A percentile compares a stretch with the other conserved stretches of the same genome.
phyloP scores from a whole-genome alignment of 2,113 vertebrate species.

The Apeltes quadracus region DNA sequence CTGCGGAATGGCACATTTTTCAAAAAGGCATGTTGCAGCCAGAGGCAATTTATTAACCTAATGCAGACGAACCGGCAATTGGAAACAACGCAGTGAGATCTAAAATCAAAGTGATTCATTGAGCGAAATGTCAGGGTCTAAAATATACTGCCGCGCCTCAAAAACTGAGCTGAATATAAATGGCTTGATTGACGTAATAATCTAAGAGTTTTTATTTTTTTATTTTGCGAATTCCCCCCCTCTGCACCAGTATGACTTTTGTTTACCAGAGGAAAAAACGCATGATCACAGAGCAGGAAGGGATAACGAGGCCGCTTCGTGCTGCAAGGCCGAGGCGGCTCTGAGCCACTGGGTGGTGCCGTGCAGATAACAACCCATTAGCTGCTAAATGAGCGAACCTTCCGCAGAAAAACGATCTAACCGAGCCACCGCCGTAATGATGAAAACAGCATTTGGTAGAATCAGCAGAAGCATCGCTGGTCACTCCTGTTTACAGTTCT shows the following conservation, averaged over 20 bases:
- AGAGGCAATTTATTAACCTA: constrained; percentile 29
- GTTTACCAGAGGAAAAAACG: constrained; percentile 23
- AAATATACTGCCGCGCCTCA: constrained; percentile 26
- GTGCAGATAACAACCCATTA: constrained; percentile 50
- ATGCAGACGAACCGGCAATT: constrained; percentile 41
- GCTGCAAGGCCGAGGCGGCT: constrained; percentile 42
- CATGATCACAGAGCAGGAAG: constrained; percentile 31
- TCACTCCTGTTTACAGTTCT: constrained; percentile 11
- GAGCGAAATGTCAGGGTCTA: constrained; percentile 50
- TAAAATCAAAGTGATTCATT: constrained; percentile 41
- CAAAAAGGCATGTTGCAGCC: constrained; percentile 8
- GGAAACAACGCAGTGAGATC: constrained; percentile 44
- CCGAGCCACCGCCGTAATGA: constrained; percentile 10
- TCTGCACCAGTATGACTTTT: constrained; percentile 14
- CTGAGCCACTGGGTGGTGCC: constrained; percentile 58
- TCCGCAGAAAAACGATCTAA: constrained; percentile 18
- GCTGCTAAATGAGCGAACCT: constrained; percentile 32
- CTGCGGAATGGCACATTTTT: constrained; percentile 8
- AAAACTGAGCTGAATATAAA: constrained; percentile 46
- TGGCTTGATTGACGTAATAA: constrained; percentile 26
- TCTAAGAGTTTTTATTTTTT: neutral
- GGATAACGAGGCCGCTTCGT: constrained; percentile 35
- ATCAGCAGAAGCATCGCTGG: constrained; percentile 14
- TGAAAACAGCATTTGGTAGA: constrained; percentile 32
- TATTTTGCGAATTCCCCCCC: neutral